These are phyloP conservation scores for Oscheius myriophilus DNA, from an alignment of 2,888 invertebrate species.

Conservation along the genomic window DNA sequence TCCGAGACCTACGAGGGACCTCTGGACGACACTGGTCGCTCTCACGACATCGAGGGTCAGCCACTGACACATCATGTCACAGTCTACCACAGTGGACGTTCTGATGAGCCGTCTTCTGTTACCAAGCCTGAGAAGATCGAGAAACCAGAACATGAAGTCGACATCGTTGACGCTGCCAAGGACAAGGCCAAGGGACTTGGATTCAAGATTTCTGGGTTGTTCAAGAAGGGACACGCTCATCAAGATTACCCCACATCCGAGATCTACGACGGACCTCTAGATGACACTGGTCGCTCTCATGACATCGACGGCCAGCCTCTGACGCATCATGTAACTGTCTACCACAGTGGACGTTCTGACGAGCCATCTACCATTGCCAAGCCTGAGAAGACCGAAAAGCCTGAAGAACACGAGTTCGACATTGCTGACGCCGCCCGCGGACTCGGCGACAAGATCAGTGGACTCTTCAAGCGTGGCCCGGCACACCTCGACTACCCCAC, in stretches of 20 bases:
- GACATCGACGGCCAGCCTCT: conserved; percentile 38
- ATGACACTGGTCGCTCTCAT: conserved; percentile 18
- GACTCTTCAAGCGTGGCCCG: conserved; percentile 32
- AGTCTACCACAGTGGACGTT: too few relatives aligned
- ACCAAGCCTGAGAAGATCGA: too few relatives aligned
- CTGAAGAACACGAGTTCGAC: conserved; percentile 23
- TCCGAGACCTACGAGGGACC: too few relatives aligned
- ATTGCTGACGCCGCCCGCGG: conserved; percentile 20
- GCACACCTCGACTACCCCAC: conserved; percentile 39
- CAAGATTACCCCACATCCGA: conserved; percentile 36
- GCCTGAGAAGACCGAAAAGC: conserved; percentile 8
- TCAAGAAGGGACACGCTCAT: conserved; percentile 40
- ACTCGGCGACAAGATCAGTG: conserved; percentile 22
- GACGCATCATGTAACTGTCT: conserved; percentile 39
- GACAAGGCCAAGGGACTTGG: conserved; percentile 8
- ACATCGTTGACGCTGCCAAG: not conserved
- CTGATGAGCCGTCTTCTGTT: too few relatives aligned
- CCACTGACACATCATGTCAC: too few relatives aligned
- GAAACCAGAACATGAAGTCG: not conserved
- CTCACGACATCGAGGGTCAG: too few relatives aligned
- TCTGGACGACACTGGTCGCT: too few relatives aligned
- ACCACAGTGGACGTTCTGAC: conserved; percentile 40
- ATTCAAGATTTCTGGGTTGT: conserved; percentile 39
- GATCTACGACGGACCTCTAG: conserved; percentile 41
- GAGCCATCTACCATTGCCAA: not conserved